phyloP scores from a whole-genome alignment of 2,888 invertebrate genomes.

The Zootermopsis nevadensis region DNA sequence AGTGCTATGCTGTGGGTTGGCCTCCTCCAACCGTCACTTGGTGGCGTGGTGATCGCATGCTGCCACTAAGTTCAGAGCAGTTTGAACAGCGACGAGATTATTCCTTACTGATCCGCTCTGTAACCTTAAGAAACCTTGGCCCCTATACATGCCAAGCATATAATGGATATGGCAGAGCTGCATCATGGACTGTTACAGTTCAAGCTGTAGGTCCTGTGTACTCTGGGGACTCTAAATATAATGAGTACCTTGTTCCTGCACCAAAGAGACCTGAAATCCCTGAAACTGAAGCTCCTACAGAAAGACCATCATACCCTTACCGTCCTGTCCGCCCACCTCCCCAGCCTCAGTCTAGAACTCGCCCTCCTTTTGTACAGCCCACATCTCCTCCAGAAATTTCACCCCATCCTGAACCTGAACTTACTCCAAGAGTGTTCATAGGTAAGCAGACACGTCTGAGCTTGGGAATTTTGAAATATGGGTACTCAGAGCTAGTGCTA shows the following conservation, averaged over 20 bases:
- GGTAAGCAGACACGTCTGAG: slow-evolving; percentile 40
- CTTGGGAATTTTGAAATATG: no score
- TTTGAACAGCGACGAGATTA: slow-evolving; percentile 81
- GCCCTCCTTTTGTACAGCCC: slow-evolving; percentile 57
- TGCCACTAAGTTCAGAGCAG: slow-evolving; percentile 75
- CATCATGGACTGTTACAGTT: slow-evolving; percentile 80
- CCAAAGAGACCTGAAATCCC: slow-evolving; percentile 60
- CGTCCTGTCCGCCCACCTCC: slow-evolving; percentile 55
- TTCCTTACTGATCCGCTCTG: slow-evolving; percentile 78
- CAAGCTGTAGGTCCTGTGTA: slow-evolving; percentile 78
- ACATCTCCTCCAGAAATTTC: slow-evolving; percentile 49
- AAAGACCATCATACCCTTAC: slow-evolving; percentile 58
- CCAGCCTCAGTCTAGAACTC: slow-evolving; percentile 52
- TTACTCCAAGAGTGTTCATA: slow-evolving; percentile 41
- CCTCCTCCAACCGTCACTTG: slow-evolving; percentile 84
- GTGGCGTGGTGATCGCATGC: slow-evolving; percentile 83
- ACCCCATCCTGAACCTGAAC: slow-evolving; percentile 56
- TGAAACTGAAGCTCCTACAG: slow-evolving; percentile 56
- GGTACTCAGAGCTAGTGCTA: no score
- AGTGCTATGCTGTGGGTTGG: slow-evolving; percentile 85
- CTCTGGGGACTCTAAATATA: slow-evolving; percentile 70
- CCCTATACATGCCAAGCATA: slow-evolving; percentile 91
- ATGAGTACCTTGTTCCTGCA: slow-evolving; percentile 71
- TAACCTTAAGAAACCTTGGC: slow-evolving; percentile 80
- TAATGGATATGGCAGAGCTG: slow-evolving; percentile 82